Evolutionary conservation across 2,113 vertebrate genomes (phyloP), one percentile per base, ranked within the genome.

Genomic region (Sorex araneus): DNA sequence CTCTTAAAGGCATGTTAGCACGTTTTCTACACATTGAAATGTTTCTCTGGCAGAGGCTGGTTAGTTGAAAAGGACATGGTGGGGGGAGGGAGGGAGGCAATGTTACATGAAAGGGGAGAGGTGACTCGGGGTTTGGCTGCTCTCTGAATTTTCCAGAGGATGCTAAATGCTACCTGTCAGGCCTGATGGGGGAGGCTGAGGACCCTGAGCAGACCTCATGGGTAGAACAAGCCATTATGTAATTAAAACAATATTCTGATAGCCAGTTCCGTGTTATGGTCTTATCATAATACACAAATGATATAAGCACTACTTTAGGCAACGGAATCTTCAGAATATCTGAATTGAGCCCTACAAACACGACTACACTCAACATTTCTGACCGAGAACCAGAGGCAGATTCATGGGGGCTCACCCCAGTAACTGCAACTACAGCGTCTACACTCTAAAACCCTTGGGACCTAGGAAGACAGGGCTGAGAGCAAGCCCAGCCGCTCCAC

Each of bases 11-110:
- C 30, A 78, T 3, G 75, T 82, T 88, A 89, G 40, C 5, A 81
- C 12, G 1, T 75, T 87, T 91, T 91, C 40, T 84, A 13, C 36
- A 89, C 89, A 75, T 69, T 77, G 40, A 73, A 90, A 93, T 54
- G 45, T 67, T 36, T 90, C 23, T 67, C n/a, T 73, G 64, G 27
- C 70, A 85, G 86, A 91, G 25, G 50, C n/a, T 60, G 19, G 85
- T 79, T 90, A 82, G 9, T 9, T 60, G 54, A 45, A 19, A 89
- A 34, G 27, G 60, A 78, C 9, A 23, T 27, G 3, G n/a, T n/a
- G n/a, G n/a, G n/a, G n/a, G n/a, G n/a, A n/a, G 18, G 23, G 12
- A 90, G 60, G 23, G 47, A 82, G 60, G 4, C 81, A 70, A 47
- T 6, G 1, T 13, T 45, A 87, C 30, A 89, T 13, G 28, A 82